These are phyloP conservation scores for Cyanoramphus novaezelandiae DNA, from an alignment of 2,113 vertebrate species.

Conservation along the genomic window DNA sequence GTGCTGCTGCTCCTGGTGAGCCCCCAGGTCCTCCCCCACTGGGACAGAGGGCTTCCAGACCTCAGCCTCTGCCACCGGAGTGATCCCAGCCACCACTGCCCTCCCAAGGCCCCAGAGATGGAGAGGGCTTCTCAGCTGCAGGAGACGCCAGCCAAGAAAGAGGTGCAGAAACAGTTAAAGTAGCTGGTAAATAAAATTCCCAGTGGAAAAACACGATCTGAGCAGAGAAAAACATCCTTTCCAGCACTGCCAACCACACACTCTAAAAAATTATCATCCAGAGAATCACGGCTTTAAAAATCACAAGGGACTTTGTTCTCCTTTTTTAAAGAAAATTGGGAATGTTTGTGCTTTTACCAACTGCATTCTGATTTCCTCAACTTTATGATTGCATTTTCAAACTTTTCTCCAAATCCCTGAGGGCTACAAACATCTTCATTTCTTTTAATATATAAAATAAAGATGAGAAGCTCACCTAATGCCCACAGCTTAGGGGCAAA, in stretches of 20 bases:
- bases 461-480: not conserved
- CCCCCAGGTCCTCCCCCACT: not conserved
- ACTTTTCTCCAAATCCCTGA: not conserved
- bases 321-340: not conserved
- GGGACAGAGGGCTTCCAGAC: rapidly evolving
- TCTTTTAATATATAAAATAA: not conserved
- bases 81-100: not conserved
- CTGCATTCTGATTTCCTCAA: conserved; percentile 16
- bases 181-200: not conserved
- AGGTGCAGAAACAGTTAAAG: not conserved
- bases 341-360: conserved; percentile 3
- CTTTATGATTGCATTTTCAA: conserved; percentile 1
- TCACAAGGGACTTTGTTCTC: not conserved
- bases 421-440: not conserved
- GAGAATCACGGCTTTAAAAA: not conserved
- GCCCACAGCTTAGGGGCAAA: not conserved
- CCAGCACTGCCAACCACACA: conserved; percentile 14
- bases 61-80: not conserved
- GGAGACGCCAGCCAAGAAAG: not conserved
- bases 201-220: not conserved
- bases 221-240: conserved; percentile 29
- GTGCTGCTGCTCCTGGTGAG: not conserved
- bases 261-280: not conserved
- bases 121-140: not conserved
- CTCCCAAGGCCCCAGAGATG: not conserved